Percentiles rank a stretch among this genome's conserved stretches.
These are phyloP conservation scores for Onychomys torridus DNA, from an alignment of 2,797 vertebrate genomes.

Conservation along the genomic window DNA sequence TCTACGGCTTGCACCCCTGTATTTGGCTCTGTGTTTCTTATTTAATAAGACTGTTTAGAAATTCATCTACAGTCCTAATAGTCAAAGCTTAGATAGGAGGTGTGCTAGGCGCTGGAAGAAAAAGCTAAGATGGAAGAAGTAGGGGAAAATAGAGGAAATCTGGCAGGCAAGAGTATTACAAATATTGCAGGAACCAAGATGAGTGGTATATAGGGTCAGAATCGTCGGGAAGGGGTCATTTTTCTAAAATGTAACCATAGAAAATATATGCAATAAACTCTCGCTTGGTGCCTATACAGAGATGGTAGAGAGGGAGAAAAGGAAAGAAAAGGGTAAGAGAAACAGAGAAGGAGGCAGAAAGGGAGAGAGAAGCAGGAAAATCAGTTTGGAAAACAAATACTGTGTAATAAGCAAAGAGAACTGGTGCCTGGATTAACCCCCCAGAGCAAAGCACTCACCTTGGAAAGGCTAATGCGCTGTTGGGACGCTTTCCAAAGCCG, in stretches of 20 bases:
- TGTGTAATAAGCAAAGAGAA: neutral
- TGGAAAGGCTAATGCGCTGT: conserved; percentile 84
- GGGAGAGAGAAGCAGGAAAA: neutral
- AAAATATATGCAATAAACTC: neutral
- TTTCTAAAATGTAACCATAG: conserved; percentile 25
- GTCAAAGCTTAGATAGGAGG: neutral
- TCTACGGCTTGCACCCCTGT: too few relatives aligned
- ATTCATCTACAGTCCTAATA: neutral
- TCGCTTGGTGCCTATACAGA: neutral
- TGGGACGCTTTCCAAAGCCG: conserved; percentile 66
- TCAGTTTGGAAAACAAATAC: neutral
- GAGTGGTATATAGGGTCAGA: neutral
- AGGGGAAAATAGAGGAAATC: neutral
- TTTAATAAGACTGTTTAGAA: too few relatives aligned
- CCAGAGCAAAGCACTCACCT: conserved; percentile 74
- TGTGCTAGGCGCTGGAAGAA: neutral
- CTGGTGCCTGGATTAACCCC: neutral
- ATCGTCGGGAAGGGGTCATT: neutral
- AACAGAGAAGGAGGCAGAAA: neutral
- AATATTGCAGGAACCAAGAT: neutral
- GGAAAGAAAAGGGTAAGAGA: neutral
- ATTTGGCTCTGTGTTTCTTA: too few relatives aligned
- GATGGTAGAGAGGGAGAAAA: too few relatives aligned
- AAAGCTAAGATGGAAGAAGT: neutral
- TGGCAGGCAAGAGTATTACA: neutral